Evolutionary conservation across 2,888 invertebrate genomes (phyloP), one percentile per base, ranked within the genome.

Genomic region (Ichneumoninae sp.): DNA sequence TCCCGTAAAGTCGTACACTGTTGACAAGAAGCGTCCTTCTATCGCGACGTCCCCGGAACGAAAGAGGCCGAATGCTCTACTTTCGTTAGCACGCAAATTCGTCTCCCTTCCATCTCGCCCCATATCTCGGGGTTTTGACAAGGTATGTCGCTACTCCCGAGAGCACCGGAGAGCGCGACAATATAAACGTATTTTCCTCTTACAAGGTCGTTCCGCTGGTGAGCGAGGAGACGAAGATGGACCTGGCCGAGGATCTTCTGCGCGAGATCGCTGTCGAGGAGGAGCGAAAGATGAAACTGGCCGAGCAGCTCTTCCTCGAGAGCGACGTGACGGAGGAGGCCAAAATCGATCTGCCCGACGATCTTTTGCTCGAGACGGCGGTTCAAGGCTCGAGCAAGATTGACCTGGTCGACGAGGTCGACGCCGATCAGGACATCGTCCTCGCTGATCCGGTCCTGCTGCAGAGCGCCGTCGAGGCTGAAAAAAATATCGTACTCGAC

Each of bases 221-320:
- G 1, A 13, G 19, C 50, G 76, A 76, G 16, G 79, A 54, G 71
- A 82, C 74, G 77, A 89, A 79, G 82, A 76, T 66, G 86, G 85
- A 70, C 13, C 79, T 33, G 30, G 79, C 78, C 6, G 81, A 84
- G 50, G 84, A 84, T 79, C 60, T 86, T 5, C 52, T 84, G 44
- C 68, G 79, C 4, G 84, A 83, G 8, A 84, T 79, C 8, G 81
- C 75, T 30, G 78, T 78, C 26, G 84, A 84, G 4, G 76, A 72
- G 19, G 85, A 83, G 30, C 62, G 50, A 16, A 86, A 86, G 50
- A 86, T 87, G 57, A 70, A 82, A 69, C 54, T 87, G 33, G 68
- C 85, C 8, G 82, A 78, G 47, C 66, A 87, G 44, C 77, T 86
- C 30, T 78, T 85, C 50, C 68, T 85, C 50, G 82, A 70, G 10